Evolutionary conservation across 2,797 vertebrate species (phyloP).

Genomic region (Poecilia picta): DNA sequence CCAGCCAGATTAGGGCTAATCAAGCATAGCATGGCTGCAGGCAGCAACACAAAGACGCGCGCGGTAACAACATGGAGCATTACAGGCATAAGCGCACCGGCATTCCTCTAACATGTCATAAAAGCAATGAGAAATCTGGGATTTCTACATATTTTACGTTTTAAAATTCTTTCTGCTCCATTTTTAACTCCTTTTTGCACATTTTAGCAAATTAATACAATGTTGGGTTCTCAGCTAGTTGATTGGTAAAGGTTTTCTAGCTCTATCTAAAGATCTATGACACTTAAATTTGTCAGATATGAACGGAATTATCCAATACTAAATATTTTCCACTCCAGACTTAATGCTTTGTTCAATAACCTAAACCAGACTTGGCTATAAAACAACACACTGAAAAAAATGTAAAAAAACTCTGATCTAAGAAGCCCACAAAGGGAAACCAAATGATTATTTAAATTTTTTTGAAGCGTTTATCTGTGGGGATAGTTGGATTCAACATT

Average conservation of each 20-base stretch:
- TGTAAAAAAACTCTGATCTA: neutral
- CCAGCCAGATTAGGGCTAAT: constrained; percentile 75
- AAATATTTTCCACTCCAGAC: neutral
- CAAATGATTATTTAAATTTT: neutral
- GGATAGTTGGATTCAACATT: neutral
- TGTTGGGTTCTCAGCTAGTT: neutral
- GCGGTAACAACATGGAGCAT: constrained; percentile 27
- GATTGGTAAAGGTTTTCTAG: neutral
- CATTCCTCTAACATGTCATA: neutral
- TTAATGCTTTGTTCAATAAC: neutral
- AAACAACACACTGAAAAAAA: neutral
- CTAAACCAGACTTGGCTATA: neutral
- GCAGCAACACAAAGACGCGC: constrained; percentile 41
- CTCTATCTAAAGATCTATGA: neutral
- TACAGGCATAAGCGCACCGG: constrained; percentile 13
- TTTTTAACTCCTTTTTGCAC: neutral
- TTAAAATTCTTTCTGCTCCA: neutral
- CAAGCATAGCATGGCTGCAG: constrained; percentile 68
- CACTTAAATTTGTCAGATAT: neutral
- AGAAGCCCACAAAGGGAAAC: neutral
- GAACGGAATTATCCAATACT: neutral
- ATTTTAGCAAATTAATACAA: neutral
- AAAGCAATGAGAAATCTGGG: neutral
- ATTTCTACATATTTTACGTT: neutral
- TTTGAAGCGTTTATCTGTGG: neutral